Evolutionary conservation across 2,113 vertebrate species (phyloP), one percentile per base, ranked within the genome.

Genomic region (Phocoena sinus): DNA sequence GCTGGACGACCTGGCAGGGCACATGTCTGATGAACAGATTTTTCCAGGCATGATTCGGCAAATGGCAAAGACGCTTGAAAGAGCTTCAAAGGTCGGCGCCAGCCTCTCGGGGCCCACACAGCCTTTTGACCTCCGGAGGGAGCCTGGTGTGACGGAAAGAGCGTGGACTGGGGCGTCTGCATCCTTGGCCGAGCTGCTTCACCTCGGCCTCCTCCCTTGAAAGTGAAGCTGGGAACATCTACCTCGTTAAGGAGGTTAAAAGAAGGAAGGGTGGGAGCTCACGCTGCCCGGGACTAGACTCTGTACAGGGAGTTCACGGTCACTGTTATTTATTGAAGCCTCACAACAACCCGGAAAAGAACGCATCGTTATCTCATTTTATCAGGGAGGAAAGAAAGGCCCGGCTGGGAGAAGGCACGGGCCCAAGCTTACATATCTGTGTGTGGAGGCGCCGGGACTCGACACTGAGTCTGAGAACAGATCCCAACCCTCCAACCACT

Each of bases 401-500:
- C 92, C 60, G 23, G 77, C 77, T 96, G 4, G 1, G 60, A 1
- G 14, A 90, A 89, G 88, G 71, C 53, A 12, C 36, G 68, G 41
- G 86, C 80, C 97, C 87, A 56, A 28, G 80, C 63, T 97, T 97
- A 96, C 83, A 58, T 95, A 97, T 96, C 86, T 31, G 20, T 28
- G 18, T 3, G 60, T 7, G 38, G 71, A 21, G 67, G 79, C 80
- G 96, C 97, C 95, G 96, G 77, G 44, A 60, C 50, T 90, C 84
- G 53, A 89, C 91, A 60, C 20, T 3, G 62, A 86, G 62, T n/a
- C 53, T 28, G 31, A 50, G 92, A 77, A 60, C 60, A 82, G 63
- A 96, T 68, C 79, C 92, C 90, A 94, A 9, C 60, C 84, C 60
- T 94, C 26, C 2, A 38, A 68, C 80, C 33, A 15, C 36, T 82